phyloP scores from a whole-genome alignment of 2,113 vertebrate genomes.

The Pao palembangensis region DNA sequence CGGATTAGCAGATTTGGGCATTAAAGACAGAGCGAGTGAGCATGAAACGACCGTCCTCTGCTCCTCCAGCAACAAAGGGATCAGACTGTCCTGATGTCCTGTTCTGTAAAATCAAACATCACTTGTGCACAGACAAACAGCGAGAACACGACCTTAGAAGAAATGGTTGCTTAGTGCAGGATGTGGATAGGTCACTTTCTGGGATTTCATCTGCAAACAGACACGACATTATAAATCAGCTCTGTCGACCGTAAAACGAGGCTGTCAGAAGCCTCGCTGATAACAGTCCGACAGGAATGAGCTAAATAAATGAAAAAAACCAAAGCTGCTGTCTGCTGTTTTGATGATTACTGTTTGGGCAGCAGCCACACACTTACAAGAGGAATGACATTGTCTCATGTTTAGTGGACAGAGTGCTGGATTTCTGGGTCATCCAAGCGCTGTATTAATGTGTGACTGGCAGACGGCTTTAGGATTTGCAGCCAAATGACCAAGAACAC shows the following conservation, averaged over 20 bases:
- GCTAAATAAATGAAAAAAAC: conserved; percentile 6
- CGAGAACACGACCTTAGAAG: too few relatives aligned
- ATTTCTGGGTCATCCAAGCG: conserved; percentile 22
- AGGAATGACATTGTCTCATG: conserved; percentile 23
- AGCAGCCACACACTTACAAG: conserved; percentile 21
- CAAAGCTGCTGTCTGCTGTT: not conserved
- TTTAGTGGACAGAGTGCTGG: conserved; percentile 12
- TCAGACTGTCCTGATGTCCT: conserved; percentile 10
- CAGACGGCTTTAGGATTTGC: conserved; percentile 15
- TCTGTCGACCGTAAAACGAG: conserved; percentile 33
- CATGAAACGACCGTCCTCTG: conserved; percentile 24
- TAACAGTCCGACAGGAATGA: conserved; percentile 15
- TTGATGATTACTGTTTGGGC: conserved; percentile 38
- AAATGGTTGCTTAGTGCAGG: conserved; percentile 23
- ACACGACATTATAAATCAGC: conserved; percentile 26
- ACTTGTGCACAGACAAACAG: too few relatives aligned
- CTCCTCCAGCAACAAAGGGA: conserved; percentile 17
- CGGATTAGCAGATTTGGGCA: conserved; percentile 32
- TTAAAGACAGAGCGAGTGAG: conserved; percentile 38
- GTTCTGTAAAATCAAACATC: not conserved
- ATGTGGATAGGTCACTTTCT: conserved; percentile 14
- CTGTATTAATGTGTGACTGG: conserved; percentile 27
- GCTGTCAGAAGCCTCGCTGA: conserved; percentile 35
- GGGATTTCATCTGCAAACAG: conserved; percentile 19
- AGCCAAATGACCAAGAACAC: conserved; percentile 46